These are phyloP conservation scores for Propithecus perrieri DNA, from an alignment of 2,797 vertebrate genomes.

Conservation along the genomic window DNA sequence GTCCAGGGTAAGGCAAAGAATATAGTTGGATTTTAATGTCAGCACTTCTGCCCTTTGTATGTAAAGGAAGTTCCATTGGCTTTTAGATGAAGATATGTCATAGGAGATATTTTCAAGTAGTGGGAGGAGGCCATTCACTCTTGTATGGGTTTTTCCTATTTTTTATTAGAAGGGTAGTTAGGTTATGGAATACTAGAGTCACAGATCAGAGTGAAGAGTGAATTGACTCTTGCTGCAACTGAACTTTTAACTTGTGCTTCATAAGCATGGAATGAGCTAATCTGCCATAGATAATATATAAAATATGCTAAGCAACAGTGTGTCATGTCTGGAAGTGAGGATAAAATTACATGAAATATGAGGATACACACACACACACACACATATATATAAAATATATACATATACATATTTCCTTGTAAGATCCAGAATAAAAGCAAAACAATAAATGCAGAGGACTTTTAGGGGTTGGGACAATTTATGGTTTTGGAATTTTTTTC, in stretches of 20 bases:
- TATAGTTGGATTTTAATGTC: background rate
- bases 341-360: background rate
- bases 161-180: background rate
- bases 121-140: background rate
- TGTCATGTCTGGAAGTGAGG: background rate
- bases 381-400: fast-evolving
- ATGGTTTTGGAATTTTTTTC: background rate
- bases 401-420: background rate
- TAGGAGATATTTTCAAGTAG: background rate
- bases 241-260: constrained; percentile 25
- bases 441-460: background rate
- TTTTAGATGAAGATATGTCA: background rate
- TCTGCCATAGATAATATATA: background rate
- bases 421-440: background rate
- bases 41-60: background rate
- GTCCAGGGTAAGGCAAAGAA: background rate
- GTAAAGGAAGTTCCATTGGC: background rate
- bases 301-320: background rate
- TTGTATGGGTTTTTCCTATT: background rate
- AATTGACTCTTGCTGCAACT: background rate
- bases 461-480: background rate
- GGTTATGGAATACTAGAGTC: background rate
- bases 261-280: background rate
- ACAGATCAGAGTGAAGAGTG: background rate
- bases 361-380: background rate